Evolutionary conservation across 2,113 vertebrate species (phyloP), one percentile per base, ranked within the genome.

Genomic region (Hepsetus odoe): DNA sequence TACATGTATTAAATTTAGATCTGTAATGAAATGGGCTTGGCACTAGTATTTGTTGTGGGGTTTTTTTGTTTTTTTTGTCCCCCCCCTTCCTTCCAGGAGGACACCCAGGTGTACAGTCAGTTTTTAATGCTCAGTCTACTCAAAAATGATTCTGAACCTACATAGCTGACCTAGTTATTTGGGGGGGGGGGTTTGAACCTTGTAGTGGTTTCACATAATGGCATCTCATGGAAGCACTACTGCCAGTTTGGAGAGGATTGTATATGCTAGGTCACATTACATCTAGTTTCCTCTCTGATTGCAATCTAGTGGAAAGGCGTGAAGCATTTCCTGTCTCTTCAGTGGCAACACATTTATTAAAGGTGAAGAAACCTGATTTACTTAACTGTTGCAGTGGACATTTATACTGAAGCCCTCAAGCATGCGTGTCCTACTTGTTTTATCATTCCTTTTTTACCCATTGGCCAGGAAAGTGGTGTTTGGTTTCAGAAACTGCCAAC

Each of bases 251-350:
- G 28, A 22, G 44, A 49, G 18, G 16, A 12, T 46, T 66, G 9
- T 38, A 22, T 22, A 42, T 62, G 66, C 24, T 22, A 66, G 44
- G 73, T 73, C n/a, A 77, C 73, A 33, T 79, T 76, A 72, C 33
- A 49, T 38, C 14, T 5, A 9, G 44, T 24, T 49, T 49, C 35
- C 24, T 64, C 4, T 26, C 53, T 40, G 56, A 53, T 70, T 30
- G 20, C 51, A 35, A 49, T 55, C 40, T 44, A 12, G 16, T 24
- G 44, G 38, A 22, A n/a, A 1, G 30, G 64, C 11, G 40, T 75
- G 67, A 81, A n/a, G 53, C 10, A 18, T 20, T 62, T 73, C 65
- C 28, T 20, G 4, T 33, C 62, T 22, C 61, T 30, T 35, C 55
- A 62, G 8, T 33, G 24, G 40, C 22, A 3, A 30, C 12, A 46